A percentile compares a stretch with the other conserved stretches of the same genome.
These are phyloP conservation scores for Candidula unifasciata DNA, from an alignment of 2,888 invertebrate genomes.

Conservation along the genomic window DNA sequence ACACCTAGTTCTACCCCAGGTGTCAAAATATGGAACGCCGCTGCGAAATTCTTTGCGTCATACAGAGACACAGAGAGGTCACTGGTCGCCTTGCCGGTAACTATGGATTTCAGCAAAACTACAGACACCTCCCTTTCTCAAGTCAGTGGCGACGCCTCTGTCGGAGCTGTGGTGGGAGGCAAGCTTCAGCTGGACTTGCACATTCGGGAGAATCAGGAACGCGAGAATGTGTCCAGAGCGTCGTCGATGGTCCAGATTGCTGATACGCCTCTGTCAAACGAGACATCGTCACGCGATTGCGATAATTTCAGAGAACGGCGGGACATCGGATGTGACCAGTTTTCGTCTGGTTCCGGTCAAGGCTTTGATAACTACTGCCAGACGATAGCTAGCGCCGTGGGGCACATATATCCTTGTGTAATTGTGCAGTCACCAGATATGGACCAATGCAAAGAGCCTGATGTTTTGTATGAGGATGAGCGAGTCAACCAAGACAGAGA, in stretches of 20 bases:
- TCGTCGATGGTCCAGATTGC: neutral
- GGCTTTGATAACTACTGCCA: neutral
- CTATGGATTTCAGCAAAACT: conserved; percentile 54
- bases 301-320: conserved; percentile 32
- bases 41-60: conserved; percentile 63
- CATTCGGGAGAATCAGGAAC: conserved; percentile 26
- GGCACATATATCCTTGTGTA: conserved; percentile 50
- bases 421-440: conserved; percentile 14
- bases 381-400: neutral
- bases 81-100: conserved; percentile 52
- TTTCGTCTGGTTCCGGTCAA: neutral
- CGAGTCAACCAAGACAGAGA: neutral
- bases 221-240: conserved; percentile 3
- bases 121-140: conserved; percentile 55
- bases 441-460: neutral
- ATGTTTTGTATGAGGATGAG: neutral
- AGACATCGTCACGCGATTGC: conserved; percentile 49
- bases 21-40: conserved; percentile 55
- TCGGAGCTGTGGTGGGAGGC: conserved; percentile 54
- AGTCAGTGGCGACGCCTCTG: conserved; percentile 49
- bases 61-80: conserved; percentile 58
- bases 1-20: conserved; percentile 22
- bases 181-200: conserved; percentile 49
- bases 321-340: conserved; percentile 34
- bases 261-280: conserved; percentile 19